phyloP scores from a whole-genome alignment of 1,140 invertebrate genomes.

The Achatina immaculata region DNA sequence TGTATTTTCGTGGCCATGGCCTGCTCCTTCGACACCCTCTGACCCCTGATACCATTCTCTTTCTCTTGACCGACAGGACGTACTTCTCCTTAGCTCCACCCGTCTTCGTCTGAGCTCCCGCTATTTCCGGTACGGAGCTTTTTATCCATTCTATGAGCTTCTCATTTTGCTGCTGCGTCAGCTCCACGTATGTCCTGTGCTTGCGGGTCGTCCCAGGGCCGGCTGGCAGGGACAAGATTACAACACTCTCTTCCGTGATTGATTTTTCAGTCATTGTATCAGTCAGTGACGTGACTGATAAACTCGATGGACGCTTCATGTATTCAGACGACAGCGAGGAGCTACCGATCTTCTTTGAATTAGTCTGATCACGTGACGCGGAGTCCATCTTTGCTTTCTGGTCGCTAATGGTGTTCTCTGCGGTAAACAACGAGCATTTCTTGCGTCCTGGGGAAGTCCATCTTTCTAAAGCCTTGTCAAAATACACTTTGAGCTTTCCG shows the following conservation, averaged over 20 bases:
- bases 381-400: background rate
- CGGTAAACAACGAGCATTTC: background rate
- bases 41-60: background rate
- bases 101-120: background rate
- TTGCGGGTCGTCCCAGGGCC: background rate
- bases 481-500: background rate
- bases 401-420: background rate
- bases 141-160: background rate
- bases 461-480: constrained; percentile 10
- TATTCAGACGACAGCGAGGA: background rate
- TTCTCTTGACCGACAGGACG: background rate
- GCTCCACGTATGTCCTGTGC: background rate
- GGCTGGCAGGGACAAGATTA: background rate
- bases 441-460: background rate
- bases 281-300: background rate
- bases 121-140: background rate
- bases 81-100: background rate
- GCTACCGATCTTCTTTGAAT: background rate
- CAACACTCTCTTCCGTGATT: background rate
- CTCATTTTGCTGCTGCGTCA: background rate
- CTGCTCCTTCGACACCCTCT: background rate
- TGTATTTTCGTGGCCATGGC: background rate
- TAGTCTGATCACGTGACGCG: background rate
- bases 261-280: background rate
- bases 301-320: background rate